Evolutionary conservation across 2,797 vertebrate genomes (phyloP), one percentile per base, ranked within the genome.

Genomic region (Decapterus maruadsi): DNA sequence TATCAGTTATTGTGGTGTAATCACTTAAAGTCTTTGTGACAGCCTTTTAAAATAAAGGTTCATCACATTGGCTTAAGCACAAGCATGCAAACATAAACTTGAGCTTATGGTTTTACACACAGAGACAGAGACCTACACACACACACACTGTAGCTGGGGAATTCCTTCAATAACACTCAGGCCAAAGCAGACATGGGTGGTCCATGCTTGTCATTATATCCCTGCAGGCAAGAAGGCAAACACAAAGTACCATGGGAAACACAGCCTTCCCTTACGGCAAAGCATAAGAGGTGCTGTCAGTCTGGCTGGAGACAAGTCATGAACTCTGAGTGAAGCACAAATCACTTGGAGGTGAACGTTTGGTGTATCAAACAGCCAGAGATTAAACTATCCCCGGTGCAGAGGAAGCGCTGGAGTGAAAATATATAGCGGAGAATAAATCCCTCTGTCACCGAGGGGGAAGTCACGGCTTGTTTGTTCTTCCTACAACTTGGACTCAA

Each of bases 131-230:
- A 54, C 77, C 61, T 53, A 57, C 66, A 68, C 67, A 67, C 53
- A 57, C 80, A 53, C 43, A 73, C 70, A 65, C 50, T 75, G 67
- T 75, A 78, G 75, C 73, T 63, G n/a, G 72, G 87, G 81, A 90
- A 92, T 92, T 92, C 89, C 80, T 90, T 78, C 68, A 87, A 87
- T 69, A 88, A 87, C 89, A 90, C 53, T 85, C 63, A 87, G 81
- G 75, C 75, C 76, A 90, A 75, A 89, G 89, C 87, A 92, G 85
- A 88, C 92, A 89, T 93, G 94, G 93, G 95, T 95, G 95, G 94
- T 94, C 95, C 88, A 67, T 40, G 61, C 85, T 92, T 95, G 92
- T 94, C 92, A 94, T 91, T 90, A 80, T 83, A 87, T 73, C 87
- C 90, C 93, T 60, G 82, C 82, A 89, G 92, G 93, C 87, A 54